Conservation (phyloP, 2,888 invertebrate genomes). For the Parochlus steinenii region DNA sequence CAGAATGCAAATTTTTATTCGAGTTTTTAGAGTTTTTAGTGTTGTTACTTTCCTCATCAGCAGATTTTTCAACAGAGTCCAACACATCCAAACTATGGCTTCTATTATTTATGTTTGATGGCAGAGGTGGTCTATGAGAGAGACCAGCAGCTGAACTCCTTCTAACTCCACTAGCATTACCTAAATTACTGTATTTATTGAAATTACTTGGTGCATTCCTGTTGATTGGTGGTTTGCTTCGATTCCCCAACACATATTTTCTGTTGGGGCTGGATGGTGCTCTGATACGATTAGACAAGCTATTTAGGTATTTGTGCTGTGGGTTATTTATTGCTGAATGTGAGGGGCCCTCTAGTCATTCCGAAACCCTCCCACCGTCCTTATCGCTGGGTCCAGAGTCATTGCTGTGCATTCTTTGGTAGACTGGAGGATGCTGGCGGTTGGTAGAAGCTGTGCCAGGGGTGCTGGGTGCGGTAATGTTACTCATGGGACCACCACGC, state of each 20-base stretch:
- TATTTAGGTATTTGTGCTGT: slow-evolving; percentile 1
- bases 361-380: slow-evolving; percentile 36
- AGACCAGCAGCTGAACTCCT: slow-evolving; percentile 26
- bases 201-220: not conserved
- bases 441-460: slow-evolving; percentile 51
- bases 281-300: slow-evolving; percentile 7
- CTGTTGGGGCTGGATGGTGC: slow-evolving; percentile 5
- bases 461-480: slow-evolving; percentile 47
- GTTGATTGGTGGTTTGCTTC: slow-evolving; percentile 8
- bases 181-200: slow-evolving; percentile 12
- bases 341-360: slow-evolving; percentile 69
- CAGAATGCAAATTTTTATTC: slow-evolving; percentile 16
- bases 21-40: slow-evolving; percentile 19
- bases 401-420: slow-evolving; percentile 76
- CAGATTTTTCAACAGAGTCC: slow-evolving; percentile 25
- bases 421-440: slow-evolving; percentile 47
- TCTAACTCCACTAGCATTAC: slow-evolving; percentile 20
- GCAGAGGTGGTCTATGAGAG: slow-evolving; percentile 25
- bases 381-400: slow-evolving; percentile 45
- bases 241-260: too few species aligned
- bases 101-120: slow-evolving; percentile 29
- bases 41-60: slow-evolving; percentile 12
- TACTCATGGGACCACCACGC: slow-evolving; percentile 31
- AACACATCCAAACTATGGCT: slow-evolving; percentile 45
- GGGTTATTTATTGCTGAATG: slow-evolving; percentile 13